Evolutionary conservation across 2,888 invertebrate genomes (phyloP), one percentile per base, ranked within the genome.

Genomic region (Apamea anceps): DNA sequence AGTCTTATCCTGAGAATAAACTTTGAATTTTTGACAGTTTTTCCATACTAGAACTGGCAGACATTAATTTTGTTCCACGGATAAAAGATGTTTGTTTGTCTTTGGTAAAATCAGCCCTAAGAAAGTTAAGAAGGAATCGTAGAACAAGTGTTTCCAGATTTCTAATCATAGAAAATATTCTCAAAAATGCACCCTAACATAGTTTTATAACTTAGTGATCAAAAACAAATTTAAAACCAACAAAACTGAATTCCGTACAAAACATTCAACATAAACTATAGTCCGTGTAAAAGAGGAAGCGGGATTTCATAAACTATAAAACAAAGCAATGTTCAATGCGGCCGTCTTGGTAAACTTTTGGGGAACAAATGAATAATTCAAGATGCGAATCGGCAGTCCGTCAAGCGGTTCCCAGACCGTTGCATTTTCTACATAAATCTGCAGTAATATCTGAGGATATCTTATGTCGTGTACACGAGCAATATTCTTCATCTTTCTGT

Each of bases 331-430:
- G 93, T 95, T 94, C 93, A 91, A 94, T 93, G 93, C 93, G 91
- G 88, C 90, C 75, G 87, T 90, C 89, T 90, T 87, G 88, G 91
- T 92, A 96, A 96, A 94, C 95, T 96, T 95, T 92, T 93, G 95
- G 91, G 91, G 89, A 91, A 90, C 89, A 91, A 92, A 96, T 97
- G 97, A 96, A 97, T 97, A 94, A 97, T 97, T 96, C 97, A 96
- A 91, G 84, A 92, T 93, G 92, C 95, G 96, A 93, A 93, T 95
- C 94, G 95, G 96, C 96, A 95, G 96, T 96, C 94, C 96, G 95
- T 97, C 97, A 96, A 94, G 91, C 90, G 87, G 91, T 92, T 92
- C 91, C 89, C 91, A 86, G 91, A 90, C 90, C 93, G 93, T 91
- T 96, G 96, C 96, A 96, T 96, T 95, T 94, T 92, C 93, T 91